Evolutionary conservation across 2,113 vertebrate species (phyloP).

Genomic region (Sebastes fasciatus): DNA sequence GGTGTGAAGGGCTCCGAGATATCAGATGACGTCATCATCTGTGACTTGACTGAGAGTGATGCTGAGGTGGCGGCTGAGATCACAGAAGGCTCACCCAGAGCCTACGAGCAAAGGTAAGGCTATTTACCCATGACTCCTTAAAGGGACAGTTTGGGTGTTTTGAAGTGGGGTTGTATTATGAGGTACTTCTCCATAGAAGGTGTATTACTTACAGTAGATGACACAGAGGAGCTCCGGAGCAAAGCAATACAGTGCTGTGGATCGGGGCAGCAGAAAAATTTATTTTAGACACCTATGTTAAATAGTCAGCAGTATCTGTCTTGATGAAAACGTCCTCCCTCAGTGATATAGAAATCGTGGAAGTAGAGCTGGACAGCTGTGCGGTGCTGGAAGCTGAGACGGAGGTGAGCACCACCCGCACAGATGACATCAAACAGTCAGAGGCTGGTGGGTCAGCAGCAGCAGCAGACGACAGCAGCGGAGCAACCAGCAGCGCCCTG

Average conservation of each 20-base stretch:
- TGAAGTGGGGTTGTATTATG: no score
- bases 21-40: constrained; percentile 94
- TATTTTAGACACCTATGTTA: neutral
- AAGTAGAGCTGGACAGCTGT: constrained; percentile 87
- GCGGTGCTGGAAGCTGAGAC: constrained; percentile 81
- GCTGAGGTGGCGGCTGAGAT: constrained; percentile 73
- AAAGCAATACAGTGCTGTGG: no score
- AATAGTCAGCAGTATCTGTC: neutral
- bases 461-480: constrained; percentile 2
- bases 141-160: no score
- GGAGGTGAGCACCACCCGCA: constrained; percentile 65
- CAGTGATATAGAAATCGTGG: constrained; percentile 92
- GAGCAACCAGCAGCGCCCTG: constrained; percentile 83
- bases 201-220: no score
- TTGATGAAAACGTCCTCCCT: constrained; percentile 40
- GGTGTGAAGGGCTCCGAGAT: constrained; percentile 87
- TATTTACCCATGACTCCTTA: neutral
- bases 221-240: no score
- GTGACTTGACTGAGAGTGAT: constrained; percentile 90
- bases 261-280: no score
- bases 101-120: constrained; percentile 75
- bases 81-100: constrained; percentile 68
- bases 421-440: constrained; percentile 1
- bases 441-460: neutral
- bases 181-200: no score